Evolutionary conservation across 2,797 vertebrate genomes (phyloP).

Genomic region (Crocodylus rhombifer): DNA sequence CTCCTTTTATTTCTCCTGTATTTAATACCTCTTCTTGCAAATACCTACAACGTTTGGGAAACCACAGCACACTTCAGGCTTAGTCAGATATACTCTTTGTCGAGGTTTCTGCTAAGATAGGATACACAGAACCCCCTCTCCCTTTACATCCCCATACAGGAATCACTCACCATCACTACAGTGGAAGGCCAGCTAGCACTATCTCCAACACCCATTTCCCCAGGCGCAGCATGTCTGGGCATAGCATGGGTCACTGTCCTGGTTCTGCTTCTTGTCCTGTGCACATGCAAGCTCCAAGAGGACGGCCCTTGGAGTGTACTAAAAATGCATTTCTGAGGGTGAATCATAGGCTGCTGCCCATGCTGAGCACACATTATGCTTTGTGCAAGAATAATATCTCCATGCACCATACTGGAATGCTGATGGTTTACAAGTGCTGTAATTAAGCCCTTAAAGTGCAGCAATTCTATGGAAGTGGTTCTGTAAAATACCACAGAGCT

Average conservation of each 20-base stretch:
- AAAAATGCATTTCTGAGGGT: neutral
- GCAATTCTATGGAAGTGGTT: neutral
- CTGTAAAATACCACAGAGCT: neutral
- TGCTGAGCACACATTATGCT: neutral
- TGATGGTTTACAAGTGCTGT: neutral
- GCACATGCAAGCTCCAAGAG: neutral
- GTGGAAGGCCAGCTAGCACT: neutral
- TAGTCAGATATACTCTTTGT: neutral
- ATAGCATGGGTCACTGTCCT: neutral
- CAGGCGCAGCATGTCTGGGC: accelerated
- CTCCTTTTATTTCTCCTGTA: slow-evolving; percentile 5
- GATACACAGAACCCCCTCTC: neutral
- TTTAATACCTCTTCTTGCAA: neutral
- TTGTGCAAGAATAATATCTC: neutral
- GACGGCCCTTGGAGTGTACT: neutral
- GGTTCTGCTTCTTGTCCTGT: neutral
- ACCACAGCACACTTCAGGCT: neutral
- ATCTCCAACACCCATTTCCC: neutral
- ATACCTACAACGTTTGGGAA: neutral
- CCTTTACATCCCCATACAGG: neutral
- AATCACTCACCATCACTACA: neutral
- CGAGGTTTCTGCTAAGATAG: neutral
- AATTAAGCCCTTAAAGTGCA: slow-evolving; percentile 2
- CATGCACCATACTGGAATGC: neutral
- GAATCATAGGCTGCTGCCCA: neutral